Conservation (phyloP, 2,888 invertebrate species). For the Rotaria socialis region DNA sequence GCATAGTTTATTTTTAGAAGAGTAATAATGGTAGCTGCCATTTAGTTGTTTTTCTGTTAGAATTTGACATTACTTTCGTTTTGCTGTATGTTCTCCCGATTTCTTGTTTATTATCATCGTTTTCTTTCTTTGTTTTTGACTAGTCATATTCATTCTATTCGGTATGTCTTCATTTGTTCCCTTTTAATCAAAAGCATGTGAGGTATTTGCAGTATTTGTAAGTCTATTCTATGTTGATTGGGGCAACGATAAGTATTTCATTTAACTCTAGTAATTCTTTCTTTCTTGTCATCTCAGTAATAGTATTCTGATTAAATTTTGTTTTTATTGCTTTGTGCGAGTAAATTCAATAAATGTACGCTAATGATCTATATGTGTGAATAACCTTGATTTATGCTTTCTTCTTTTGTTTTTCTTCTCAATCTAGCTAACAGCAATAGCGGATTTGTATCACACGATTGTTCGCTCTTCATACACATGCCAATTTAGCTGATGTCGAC, state of each 20-base stretch:
- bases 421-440: not conserved
- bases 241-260: not conserved
- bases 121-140: not conserved
- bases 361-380: not conserved
- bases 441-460: not conserved
- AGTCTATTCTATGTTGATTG: not conserved
- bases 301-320: not conserved
- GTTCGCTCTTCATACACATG: not conserved
- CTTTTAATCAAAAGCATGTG: slow-evolving; percentile 7
- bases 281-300: not conserved
- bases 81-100: not conserved
- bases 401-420: not conserved
- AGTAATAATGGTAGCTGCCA: not conserved
- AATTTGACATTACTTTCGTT: not conserved
- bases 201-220: not conserved
- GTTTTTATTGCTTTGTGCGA: not conserved
- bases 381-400: not conserved
- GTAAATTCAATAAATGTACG: not conserved
- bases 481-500: not conserved
- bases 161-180: not conserved
- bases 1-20: too few relatives aligned
- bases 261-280: not conserved
- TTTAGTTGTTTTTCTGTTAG: not conserved
- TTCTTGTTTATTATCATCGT: not conserved
- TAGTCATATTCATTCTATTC: not conserved